Percentiles rank a stretch among this genome's conserved stretches.
Evolutionary conservation across 2,797 vertebrate genomes (phyloP).

Genomic region (Thunnus albacares): DNA sequence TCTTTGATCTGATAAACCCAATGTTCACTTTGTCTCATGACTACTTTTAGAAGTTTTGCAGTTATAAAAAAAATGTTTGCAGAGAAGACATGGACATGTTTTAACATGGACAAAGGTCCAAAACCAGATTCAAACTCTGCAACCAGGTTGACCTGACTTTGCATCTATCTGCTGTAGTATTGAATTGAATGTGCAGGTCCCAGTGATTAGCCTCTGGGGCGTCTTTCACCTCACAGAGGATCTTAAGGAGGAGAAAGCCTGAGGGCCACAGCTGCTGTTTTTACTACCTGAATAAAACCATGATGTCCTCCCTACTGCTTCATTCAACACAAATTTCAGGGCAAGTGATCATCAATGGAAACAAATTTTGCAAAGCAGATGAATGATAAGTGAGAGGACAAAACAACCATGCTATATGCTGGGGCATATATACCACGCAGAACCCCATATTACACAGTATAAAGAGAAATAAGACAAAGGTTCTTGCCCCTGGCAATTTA

Average conservation of each 20-base stretch:
- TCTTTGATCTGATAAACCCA: slow-evolving; percentile 52
- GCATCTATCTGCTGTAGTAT: background rate
- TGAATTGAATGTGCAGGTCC: slow-evolving; percentile 17
- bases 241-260: slow-evolving; percentile 51
- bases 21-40: background rate
- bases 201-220: slow-evolving; percentile 51
- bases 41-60: background rate
- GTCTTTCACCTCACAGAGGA: slow-evolving; percentile 69
- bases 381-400: background rate
- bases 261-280: slow-evolving; percentile 73
- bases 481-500: background rate
- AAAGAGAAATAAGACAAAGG: background rate
- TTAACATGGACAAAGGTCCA: background rate
- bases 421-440: background rate
- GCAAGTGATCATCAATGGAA: slow-evolving; percentile 28
- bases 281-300: slow-evolving; percentile 72
- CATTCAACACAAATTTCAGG: slow-evolving; percentile 76
- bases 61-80: background rate
- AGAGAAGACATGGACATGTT: background rate
- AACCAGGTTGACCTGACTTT: background rate
- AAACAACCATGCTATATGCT: background rate
- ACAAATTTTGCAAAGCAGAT: slow-evolving; percentile 26
- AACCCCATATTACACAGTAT: background rate
- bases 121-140: background rate
- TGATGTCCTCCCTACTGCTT: slow-evolving; percentile 75